Evolutionary conservation across 2,113 vertebrate species (phyloP).

Genomic region (Panthera tigris): DNA sequence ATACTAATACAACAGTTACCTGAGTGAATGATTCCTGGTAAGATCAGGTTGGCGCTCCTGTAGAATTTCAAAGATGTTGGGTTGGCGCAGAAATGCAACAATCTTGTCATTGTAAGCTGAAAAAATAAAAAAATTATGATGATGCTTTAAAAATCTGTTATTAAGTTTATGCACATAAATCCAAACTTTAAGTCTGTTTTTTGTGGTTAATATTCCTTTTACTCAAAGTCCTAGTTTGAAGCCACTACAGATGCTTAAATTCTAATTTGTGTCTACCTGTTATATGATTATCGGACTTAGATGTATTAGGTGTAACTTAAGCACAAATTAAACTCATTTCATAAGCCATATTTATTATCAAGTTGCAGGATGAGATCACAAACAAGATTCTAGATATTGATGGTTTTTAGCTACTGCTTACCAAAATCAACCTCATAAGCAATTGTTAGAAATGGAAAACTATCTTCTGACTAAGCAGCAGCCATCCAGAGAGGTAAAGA

Average conservation of each 20-base stretch:
- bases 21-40: constrained; percentile 96
- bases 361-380: not conserved
- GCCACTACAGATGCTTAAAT: not conserved
- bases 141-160: not conserved
- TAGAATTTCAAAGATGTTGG: constrained; percentile 98
- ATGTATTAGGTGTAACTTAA: not conserved
- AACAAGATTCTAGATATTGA: not conserved
- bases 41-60: constrained; percentile 98
- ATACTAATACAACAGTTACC: constrained; percentile 82
- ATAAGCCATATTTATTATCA: not conserved
- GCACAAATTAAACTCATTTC: not conserved
- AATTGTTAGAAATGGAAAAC: not conserved
- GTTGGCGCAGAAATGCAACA: constrained; percentile 97
- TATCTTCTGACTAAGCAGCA: constrained; percentile 34
- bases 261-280: not conserved
- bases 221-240: not conserved
- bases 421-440: not conserved
- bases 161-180: constrained; percentile 16
- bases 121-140: constrained; percentile 42
- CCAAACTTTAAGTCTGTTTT: not conserved
- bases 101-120: constrained; percentile 99
- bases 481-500: not conserved
- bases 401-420: not conserved
- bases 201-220: not conserved
- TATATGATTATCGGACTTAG: not conserved